A percentile compares a stretch with the other conserved stretches of the same genome.
Conservation (phyloP, 2,888 invertebrate genomes). For the Parnassius glacialis region DNA sequence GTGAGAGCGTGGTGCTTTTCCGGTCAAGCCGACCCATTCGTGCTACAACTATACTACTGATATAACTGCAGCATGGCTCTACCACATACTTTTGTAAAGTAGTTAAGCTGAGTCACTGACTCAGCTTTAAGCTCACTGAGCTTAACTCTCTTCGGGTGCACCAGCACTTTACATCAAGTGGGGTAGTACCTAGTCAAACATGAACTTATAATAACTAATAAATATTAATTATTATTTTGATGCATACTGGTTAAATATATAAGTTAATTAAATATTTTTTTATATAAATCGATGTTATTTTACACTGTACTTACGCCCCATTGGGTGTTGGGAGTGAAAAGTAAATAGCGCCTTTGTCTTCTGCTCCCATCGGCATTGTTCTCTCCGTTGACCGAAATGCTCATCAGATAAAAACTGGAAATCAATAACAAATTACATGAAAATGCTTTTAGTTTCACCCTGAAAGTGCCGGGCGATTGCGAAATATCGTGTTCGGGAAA, state of each 20-base stretch:
- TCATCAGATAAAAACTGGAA: constrained; percentile 30
- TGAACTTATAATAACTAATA: too few species aligned
- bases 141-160: too few species aligned
- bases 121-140: too few species aligned
- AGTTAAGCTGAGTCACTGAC: too few species aligned
- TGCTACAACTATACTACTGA: too few species aligned
- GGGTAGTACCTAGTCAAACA: too few species aligned
- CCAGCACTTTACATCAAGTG: too few species aligned
- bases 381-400: constrained; percentile 36
- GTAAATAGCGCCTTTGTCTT: constrained; percentile 59
- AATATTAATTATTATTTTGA: too few species aligned
- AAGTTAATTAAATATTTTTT: neutral
- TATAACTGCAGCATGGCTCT: too few species aligned
- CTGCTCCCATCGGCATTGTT: constrained; percentile 35
- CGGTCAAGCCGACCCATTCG: too few species aligned
- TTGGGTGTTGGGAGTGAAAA: constrained; percentile 62
- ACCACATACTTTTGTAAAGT: too few species aligned
- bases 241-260: neutral
- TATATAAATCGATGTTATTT: neutral
- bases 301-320: constrained; percentile 61
- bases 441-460: constrained; percentile 19
- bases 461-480: neutral
- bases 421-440: constrained; percentile 24
- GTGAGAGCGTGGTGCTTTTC: too few species aligned
- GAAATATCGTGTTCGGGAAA: neutral